Evolutionary conservation across 2,797 vertebrate genomes (phyloP), one percentile per base, ranked within the genome.

Genomic region (Cephalopachus bancanus): DNA sequence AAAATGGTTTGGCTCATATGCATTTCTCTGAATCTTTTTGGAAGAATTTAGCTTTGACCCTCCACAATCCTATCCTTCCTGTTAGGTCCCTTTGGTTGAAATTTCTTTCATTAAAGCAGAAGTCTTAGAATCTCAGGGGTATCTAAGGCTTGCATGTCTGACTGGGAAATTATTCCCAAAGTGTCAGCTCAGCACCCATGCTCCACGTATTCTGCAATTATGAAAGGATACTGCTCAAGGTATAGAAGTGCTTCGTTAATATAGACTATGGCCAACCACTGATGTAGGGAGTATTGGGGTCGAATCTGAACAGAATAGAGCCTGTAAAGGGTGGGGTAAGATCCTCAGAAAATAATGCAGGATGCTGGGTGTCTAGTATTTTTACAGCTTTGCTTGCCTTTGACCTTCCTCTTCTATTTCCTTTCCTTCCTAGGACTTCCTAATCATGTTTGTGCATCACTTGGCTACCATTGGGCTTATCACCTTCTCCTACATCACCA

Each of bases 371-470:
- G 33, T 14, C 19, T 44, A 5, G 19, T 60, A 17, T 89, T 28
- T 55, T 33, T 74, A 0, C 26, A 69, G 71, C 89, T 97, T 98
- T 93, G 89, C 93, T 74, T 44, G 44, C 44, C 44, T 44, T 53
- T 87, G 60, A 65, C 7, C 55, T 57, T 30, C 19, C 78, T 93
- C 24, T 93, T 69, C 51, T 51, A 69, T 6, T 87, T 90, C 0
- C 20, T n/a, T 24, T 51, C 57, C 33, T 79, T 98, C 78, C 15
- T 98, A 99, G 99, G 99, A 99, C 97, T 99, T 99, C 97, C 93
- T 99, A 95, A 99, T 99, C 90, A 99, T 99, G 99, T 99, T 99
- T 20, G 98, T 99, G 87, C 99, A 99, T 98, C 99, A 99, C 95
- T 97, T 99, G 98, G 99, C 99, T 96, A 99, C 99, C 10, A 98